Conservation (phyloP, 2,113 vertebrate species). For the Procavia capensis region DNA sequence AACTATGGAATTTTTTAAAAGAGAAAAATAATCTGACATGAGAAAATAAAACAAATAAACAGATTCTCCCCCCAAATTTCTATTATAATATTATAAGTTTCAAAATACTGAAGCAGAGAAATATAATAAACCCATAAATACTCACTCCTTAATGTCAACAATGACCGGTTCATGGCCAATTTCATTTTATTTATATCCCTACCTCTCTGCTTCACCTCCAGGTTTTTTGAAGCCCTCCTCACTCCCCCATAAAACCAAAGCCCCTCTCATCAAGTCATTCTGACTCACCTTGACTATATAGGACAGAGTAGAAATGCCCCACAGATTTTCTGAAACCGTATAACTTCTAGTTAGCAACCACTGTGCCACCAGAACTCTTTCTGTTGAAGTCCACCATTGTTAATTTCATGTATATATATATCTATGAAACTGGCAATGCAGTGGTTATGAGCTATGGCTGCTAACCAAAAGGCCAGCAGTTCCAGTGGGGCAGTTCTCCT, state of each 20-base stretch:
- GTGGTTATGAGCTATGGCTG: too few relatives aligned
- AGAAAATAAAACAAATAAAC: neutral
- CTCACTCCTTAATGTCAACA: neutral
- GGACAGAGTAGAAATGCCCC: neutral
- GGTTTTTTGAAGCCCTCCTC: neutral
- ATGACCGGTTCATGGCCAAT: neutral
- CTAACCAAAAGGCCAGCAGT: too few relatives aligned
- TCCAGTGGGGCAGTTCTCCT: too few relatives aligned
- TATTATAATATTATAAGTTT: constrained; percentile 17
- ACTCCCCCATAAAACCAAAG: neutral
- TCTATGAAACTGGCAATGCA: neutral
- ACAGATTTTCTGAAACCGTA: neutral
- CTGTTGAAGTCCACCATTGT: neutral
- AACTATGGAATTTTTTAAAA: neutral
- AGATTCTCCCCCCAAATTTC: too few relatives aligned
- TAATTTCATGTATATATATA: neutral
- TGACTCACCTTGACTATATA: neutral
- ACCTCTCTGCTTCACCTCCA: neutral
- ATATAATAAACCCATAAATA: neutral
- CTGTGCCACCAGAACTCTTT: neutral
- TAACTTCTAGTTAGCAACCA: neutral
- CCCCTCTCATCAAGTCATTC: neutral
- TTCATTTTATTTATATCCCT: neutral
- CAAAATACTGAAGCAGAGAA: neutral
- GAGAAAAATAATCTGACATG: neutral